A percentile compares a stretch with the other conserved stretches of the same genome.
Evolutionary conservation across 2,113 vertebrate genomes (phyloP).

Genomic region (Mastomys natalensis): DNA sequence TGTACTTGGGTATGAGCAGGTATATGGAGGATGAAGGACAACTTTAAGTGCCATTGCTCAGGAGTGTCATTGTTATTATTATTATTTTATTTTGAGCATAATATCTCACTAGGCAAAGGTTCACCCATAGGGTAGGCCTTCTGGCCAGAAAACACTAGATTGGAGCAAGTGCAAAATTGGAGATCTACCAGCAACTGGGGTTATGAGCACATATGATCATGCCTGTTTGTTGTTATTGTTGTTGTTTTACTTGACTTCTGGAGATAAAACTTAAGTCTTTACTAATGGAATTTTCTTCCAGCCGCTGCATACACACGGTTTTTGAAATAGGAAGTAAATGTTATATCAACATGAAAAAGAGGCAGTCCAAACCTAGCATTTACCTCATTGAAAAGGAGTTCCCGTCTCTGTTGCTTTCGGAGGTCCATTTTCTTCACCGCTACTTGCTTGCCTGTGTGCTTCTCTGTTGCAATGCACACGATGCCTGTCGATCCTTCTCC

Average conservation of each 20-base stretch:
- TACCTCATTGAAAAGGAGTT: slow-evolving; percentile 99
- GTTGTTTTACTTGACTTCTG: not conserved
- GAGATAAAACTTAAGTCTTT: too few species aligned
- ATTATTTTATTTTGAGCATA: not conserved
- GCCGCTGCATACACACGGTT: not conserved
- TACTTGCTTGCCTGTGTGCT: slow-evolving; percentile 97
- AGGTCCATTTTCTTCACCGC: slow-evolving; percentile 99
- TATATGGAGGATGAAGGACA: not conserved
- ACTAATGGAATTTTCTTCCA: not conserved
- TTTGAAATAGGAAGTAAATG: not conserved
- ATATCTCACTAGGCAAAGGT: not conserved
- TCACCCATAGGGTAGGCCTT: not conserved
- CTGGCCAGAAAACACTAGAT: not conserved
- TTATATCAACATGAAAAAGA: not conserved
- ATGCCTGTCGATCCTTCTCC: slow-evolving; percentile 99
- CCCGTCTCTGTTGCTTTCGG: slow-evolving; percentile 97
- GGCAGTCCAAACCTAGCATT: not conserved
- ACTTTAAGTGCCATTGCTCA: not conserved
- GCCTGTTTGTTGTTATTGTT: not conserved
- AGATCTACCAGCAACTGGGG: not conserved
- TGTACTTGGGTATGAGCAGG: not conserved
- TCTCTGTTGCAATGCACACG: slow-evolving; percentile 98
- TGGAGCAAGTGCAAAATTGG: not conserved
- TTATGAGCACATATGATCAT: too few species aligned
- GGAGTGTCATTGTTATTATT: not conserved